phyloP scores from a whole-genome alignment of 2,888 invertebrate species.

The Polymixis lichenea region DNA sequence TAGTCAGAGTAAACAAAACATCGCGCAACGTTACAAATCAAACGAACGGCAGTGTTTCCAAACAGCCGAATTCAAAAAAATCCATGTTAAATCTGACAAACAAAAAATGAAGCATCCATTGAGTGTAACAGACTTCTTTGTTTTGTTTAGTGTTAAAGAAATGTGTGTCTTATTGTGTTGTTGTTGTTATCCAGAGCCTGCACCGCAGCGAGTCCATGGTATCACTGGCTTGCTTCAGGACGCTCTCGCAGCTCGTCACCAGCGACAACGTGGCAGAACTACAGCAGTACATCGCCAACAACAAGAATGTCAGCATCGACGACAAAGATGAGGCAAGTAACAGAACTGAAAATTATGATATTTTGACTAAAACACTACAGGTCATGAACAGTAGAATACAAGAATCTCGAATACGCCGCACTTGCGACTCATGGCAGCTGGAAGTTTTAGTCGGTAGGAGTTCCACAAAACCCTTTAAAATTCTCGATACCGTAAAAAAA shows the following conservation, averaged over 20 bases:
- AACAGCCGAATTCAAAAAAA: conserved; percentile 19
- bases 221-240: conserved; percentile 95
- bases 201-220: conserved; percentile 98
- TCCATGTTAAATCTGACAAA: conserved; percentile 13
- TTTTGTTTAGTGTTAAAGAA: conserved; percentile 7
- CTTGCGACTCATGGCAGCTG: not conserved
- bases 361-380: not conserved
- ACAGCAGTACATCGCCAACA: conserved; percentile 95
- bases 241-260: conserved; percentile 94
- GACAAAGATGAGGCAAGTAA: conserved; percentile 96
- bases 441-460: not conserved
- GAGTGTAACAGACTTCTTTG: not conserved
- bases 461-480: not conserved
- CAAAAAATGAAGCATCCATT: not conserved
- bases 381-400: not conserved
- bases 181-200: conserved; percentile 92
- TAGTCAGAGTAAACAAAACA: conserved; percentile 9
- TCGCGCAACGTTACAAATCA: not conserved
- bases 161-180: conserved; percentile 29
- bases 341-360: not conserved
- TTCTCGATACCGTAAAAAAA: not conserved
- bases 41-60: not conserved
- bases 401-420: not conserved
- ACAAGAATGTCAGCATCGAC: conserved; percentile 95
- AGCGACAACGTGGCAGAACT: conserved; percentile 95